Percentiles rank a stretch among this genome's conserved stretches.
Conservation (phyloP, 2,797 vertebrate genomes). For the Chloroceryle amazona region DNA sequence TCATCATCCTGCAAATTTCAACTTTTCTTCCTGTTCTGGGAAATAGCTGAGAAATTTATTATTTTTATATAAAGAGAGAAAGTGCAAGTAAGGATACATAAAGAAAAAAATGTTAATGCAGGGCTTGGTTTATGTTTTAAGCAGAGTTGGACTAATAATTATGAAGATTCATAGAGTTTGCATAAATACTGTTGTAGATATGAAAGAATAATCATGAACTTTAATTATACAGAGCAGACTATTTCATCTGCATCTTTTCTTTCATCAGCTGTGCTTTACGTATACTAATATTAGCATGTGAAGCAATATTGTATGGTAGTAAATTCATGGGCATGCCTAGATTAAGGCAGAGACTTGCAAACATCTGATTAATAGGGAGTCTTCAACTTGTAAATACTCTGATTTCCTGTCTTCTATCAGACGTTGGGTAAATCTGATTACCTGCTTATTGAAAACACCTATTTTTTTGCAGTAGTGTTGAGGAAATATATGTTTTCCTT, state of each 20-base stretch:
- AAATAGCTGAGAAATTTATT: background rate
- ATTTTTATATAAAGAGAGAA: background rate
- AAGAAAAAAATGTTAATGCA: background rate
- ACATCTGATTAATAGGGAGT: background rate
- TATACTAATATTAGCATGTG: background rate
- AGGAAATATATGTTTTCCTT: background rate
- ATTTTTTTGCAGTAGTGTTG: background rate
- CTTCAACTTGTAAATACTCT: background rate
- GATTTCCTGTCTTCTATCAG: background rate
- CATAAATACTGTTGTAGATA: background rate
- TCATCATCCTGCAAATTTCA: background rate
- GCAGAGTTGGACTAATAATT: background rate
- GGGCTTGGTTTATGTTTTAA: background rate
- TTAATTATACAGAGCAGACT: background rate
- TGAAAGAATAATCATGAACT: slow-evolving; percentile 11
- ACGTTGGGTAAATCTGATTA: background rate
- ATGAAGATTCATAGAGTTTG: background rate
- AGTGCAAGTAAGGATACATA: background rate
- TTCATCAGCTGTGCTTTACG: background rate
- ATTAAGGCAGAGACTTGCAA: background rate
- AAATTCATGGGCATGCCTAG: background rate
- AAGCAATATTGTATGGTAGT: background rate
- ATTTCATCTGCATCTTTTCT: background rate
- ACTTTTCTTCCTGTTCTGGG: background rate
- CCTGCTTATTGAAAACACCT: background rate